These are phyloP conservation scores for Pavo muticus DNA, from an alignment of 2,113 vertebrate genomes.

Conservation along the genomic window DNA sequence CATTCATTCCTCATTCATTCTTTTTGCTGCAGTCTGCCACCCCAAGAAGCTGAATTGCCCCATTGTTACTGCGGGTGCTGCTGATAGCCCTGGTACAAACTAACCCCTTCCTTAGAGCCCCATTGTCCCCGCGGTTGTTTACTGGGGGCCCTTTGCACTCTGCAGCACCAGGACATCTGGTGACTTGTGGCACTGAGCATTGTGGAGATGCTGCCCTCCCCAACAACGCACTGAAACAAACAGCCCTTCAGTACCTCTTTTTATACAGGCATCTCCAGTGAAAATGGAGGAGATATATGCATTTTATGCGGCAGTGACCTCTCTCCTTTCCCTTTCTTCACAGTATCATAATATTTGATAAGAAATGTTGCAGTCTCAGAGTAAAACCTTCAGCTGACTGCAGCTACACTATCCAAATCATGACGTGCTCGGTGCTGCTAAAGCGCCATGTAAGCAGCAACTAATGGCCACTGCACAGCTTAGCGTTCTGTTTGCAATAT, in stretches of 20 bases:
- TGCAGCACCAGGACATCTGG: constrained; percentile 19
- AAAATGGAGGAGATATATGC: background rate
- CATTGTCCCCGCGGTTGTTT: constrained; percentile 65
- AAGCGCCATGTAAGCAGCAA: background rate
- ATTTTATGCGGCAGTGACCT: background rate
- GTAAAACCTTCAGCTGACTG: background rate
- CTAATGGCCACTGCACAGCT: background rate
- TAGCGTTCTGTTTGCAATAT: background rate
- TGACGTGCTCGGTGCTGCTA: background rate
- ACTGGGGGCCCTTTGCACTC: background rate
- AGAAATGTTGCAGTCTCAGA: background rate
- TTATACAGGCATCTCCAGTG: background rate
- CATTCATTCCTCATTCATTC: background rate
- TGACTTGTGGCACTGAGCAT: constrained; percentile 55
- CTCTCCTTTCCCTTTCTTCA: background rate
- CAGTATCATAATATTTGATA: fast-evolving
- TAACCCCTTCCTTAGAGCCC: constrained; percentile 41
- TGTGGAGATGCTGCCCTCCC: background rate
- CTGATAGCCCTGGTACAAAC: constrained; percentile 63
- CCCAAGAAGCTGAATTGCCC: constrained; percentile 38
- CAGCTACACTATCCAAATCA: background rate
- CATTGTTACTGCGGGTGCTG: constrained; percentile 63
- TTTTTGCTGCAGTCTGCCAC: background rate
- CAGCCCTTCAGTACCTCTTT: constrained; percentile 24
- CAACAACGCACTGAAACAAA: background rate